These are phyloP conservation scores for Lordiphosa clarofinis DNA, from an alignment of 1,140 invertebrate species.

Conservation along the genomic window DNA sequence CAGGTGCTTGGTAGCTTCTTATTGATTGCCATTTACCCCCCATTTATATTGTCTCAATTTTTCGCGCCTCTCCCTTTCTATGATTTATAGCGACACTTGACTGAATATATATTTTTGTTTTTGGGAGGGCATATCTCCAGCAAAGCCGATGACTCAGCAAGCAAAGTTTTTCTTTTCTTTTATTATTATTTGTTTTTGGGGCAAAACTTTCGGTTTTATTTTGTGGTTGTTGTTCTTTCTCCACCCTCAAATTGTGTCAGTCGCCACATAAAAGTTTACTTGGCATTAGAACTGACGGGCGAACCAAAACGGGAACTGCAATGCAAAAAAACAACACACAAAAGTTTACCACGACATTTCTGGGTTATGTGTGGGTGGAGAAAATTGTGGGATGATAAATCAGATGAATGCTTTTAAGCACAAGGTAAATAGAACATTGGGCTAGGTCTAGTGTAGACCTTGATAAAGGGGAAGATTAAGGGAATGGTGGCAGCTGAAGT, in stretches of 20 bases:
- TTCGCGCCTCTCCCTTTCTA: not conserved
- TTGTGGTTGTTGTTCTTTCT: conserved; percentile 5
- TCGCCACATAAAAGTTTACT: conserved; percentile 10
- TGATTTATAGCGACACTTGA: conserved; percentile 39
- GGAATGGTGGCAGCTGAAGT: conserved; percentile 7
- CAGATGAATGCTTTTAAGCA: conserved; percentile 13
- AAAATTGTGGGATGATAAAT: conserved; percentile 1
- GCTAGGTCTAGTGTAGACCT: conserved; percentile 10
- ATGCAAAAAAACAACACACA: conserved; percentile 7
- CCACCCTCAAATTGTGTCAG: conserved; percentile 1
- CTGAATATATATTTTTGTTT: conserved; percentile 27
- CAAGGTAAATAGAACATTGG: conserved; percentile 19
- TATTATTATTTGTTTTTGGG: not conserved
- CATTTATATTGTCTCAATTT: conserved; percentile 4
- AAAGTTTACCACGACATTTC: conserved; percentile 24
- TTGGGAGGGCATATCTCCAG: not conserved
- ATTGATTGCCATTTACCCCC: conserved; percentile 5
- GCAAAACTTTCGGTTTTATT: conserved; percentile 16
- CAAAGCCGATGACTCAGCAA: conserved; percentile 11
- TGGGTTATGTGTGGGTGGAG: conserved; percentile 23
- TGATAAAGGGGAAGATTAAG: too few relatives aligned
- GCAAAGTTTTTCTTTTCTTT: not conserved
- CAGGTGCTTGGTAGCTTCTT: conserved; percentile 5
- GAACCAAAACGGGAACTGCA: conserved; percentile 12
- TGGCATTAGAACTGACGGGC: conserved; percentile 8